Percentiles rank a stretch among this genome's conserved stretches.
These are phyloP conservation scores for Struthidea cinerea DNA, from an alignment of 2,113 vertebrate genomes.

Conservation along the genomic window DNA sequence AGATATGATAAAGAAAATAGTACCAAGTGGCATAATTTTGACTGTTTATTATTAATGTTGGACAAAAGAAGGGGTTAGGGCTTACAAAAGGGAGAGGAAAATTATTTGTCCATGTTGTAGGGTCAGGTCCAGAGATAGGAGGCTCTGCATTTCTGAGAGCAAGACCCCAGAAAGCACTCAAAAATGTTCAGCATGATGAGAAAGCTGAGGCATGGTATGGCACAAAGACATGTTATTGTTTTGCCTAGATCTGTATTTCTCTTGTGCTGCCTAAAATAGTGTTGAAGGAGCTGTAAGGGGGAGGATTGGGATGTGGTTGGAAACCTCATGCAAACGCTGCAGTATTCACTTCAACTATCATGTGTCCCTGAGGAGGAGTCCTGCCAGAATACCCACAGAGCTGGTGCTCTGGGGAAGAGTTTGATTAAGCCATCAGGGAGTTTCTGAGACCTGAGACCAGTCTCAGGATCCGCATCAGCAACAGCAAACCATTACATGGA, in stretches of 20 bases:
- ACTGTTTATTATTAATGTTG: background rate
- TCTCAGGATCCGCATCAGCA: background rate
- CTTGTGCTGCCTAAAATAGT: background rate
- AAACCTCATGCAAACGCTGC: slow-evolving; percentile 7
- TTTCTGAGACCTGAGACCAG: background rate
- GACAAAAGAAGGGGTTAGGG: background rate
- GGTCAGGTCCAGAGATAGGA: background rate
- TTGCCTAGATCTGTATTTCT: background rate
- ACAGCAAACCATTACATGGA: background rate
- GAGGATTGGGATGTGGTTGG: background rate
- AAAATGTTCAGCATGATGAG: background rate
- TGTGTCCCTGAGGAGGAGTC: background rate
- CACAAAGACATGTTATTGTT: background rate
- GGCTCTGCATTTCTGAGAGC: background rate
- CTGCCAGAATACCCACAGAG: background rate
- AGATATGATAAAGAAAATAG: background rate
- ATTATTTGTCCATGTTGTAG: background rate
- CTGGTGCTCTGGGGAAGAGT: slow-evolving; percentile 8
- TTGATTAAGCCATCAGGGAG: background rate
- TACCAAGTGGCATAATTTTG: background rate
- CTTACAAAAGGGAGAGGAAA: background rate
- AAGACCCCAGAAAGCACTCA: background rate
- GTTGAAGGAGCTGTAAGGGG: background rate
- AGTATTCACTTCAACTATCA: background rate
- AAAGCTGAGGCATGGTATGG: background rate